Evolutionary conservation across 35 echinoderm and acorn worm genomes (phyloP), one percentile per base, ranked within the genome.

Genomic region (Lytechinus variegatus): DNA sequence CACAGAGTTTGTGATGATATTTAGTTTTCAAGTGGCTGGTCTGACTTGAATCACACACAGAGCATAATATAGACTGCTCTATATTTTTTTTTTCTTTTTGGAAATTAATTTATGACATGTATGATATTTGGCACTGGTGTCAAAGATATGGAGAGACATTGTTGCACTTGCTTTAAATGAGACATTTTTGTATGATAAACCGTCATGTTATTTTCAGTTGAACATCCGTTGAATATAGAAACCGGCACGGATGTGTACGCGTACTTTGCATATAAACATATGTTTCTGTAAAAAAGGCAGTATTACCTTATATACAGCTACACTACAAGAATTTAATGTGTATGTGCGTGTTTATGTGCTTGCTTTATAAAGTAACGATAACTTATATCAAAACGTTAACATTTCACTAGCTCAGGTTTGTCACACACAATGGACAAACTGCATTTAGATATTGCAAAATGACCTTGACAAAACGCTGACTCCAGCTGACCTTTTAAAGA

Each of bases 51-150:
- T 28, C 28, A 79, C 66, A 24, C 19, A 79, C 19, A 24, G 66
- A 79, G 66, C 66, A 79, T 24, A 79, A 79, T 79, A 79, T 79
- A 79, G 66, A 79, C 19, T 13, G 14, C 66, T 79, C 16, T 79
- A 24, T 79, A n/a, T 79, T 79, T 79, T 79, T n/a, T 72, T 16
- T 90, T 90, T 90, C 28, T 90, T 90, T 90, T 90, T 90, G 28
- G 88, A 90, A 90, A 90, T 54, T 90, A 44, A 52, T 90, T 90
- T 90, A 90, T 90, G 66, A 52, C 88, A 1, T 44, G 33, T 44
- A 44, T 44, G 33, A n/a, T n/a, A 89, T 44, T 90, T 90, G 88
- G 52, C 88, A 54, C 88, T 90, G 88, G 88, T 90, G 88, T 90
- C 88, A 52, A 44, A 90, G 52, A 90, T 19, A 21, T n/a, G 52